Evolutionary conservation across 2,797 vertebrate genomes (phyloP).

Genomic region (Lepus townsendii): DNA sequence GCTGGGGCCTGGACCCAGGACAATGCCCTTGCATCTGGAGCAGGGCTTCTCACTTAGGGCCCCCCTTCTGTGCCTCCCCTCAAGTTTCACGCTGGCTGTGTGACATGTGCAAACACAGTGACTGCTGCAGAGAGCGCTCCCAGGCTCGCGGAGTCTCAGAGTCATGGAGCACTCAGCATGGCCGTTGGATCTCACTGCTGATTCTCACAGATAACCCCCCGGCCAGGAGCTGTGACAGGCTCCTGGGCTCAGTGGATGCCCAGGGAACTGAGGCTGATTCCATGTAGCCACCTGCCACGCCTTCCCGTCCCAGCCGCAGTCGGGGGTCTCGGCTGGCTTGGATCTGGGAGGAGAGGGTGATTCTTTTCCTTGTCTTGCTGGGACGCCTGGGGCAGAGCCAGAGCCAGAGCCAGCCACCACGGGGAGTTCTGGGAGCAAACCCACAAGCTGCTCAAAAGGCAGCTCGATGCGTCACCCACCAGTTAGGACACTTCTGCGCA

Average conservation of each 20-base stretch:
- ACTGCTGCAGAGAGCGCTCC: neutral
- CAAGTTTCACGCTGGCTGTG: neutral
- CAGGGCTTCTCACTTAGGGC: neutral
- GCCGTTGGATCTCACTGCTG: neutral
- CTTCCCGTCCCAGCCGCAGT: neutral
- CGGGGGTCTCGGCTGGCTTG: neutral
- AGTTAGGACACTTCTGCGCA: neutral
- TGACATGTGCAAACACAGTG: fast-evolving
- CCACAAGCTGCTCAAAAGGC: neutral
- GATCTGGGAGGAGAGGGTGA: neutral
- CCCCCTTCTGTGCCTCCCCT: neutral
- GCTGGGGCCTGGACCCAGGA: neutral
- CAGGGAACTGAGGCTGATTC: neutral
- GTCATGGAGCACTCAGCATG: neutral
- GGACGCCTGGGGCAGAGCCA: neutral
- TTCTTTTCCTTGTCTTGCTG: neutral
- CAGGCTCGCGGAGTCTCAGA: neutral
- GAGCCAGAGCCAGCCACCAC: neutral
- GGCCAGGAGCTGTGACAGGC: neutral
- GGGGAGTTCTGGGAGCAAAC: neutral
- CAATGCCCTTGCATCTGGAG: neutral
- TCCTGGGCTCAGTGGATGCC: neutral
- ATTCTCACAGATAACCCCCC: neutral
- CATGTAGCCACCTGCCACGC: no score
- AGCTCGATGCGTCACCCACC: neutral